Percentiles rank a stretch among this genome's conserved stretches.
These are phyloP conservation scores for Pristis pectinata DNA, from an alignment of 2,797 vertebrate species.

Conservation along the genomic window DNA sequence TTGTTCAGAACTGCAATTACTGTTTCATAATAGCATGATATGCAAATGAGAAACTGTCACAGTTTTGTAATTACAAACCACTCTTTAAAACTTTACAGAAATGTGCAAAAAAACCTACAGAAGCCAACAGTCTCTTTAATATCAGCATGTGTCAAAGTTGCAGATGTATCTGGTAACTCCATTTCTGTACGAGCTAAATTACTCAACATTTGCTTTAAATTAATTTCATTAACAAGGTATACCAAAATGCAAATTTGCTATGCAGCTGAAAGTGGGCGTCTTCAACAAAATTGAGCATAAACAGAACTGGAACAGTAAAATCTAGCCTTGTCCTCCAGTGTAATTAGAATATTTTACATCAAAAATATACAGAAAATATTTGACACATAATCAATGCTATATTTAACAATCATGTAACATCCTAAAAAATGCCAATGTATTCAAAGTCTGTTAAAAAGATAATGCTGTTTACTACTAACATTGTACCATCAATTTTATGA, in stretches of 20 bases:
- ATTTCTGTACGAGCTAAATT: background rate
- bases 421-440: background rate
- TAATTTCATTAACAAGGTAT: background rate
- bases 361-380: background rate
- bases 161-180: background rate
- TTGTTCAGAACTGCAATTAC: background rate
- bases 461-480: background rate
- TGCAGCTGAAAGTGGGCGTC: background rate
- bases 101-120: background rate
- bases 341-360: background rate
- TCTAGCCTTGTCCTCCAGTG: background rate
- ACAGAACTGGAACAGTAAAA: background rate
- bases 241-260: background rate
- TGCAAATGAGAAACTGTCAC: slow-evolving; percentile 32
- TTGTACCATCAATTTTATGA: background rate
- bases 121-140: background rate
- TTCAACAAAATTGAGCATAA: background rate
- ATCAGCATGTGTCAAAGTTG: background rate
- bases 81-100: background rate
- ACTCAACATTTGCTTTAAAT: background rate
- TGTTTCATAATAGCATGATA: background rate
- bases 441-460: background rate
- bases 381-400: background rate
- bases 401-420: background rate
- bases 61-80: slow-evolving; percentile 35